Evolutionary conservation across 1,140 invertebrate genomes (phyloP).

Genomic region (Phthorimaea operculella): DNA sequence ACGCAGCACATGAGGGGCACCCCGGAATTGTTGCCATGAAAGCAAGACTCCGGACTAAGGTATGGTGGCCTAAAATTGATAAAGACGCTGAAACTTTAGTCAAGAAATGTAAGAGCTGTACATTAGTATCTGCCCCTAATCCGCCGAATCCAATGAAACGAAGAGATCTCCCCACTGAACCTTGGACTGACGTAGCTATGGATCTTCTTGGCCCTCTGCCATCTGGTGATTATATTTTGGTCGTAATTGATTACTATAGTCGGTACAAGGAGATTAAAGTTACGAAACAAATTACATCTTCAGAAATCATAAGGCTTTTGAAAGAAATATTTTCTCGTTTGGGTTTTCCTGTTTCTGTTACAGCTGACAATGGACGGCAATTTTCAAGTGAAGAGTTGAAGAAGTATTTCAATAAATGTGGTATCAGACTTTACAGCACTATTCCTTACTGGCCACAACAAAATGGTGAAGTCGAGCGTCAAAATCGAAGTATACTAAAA

Average conservation of each 20-base stretch:
- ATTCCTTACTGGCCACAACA: slow-evolving; percentile 26
- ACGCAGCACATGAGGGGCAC: slow-evolving; percentile 40
- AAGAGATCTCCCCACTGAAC: slow-evolving; percentile 16
- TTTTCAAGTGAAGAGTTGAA: slow-evolving; percentile 21
- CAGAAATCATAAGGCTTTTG: slow-evolving; percentile 12
- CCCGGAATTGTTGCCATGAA: slow-evolving; percentile 56
- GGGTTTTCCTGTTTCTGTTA: slow-evolving; percentile 5
- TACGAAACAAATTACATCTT: slow-evolving; percentile 9
- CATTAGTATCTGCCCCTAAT: slow-evolving; percentile 16
- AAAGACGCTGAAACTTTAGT: slow-evolving; percentile 45
- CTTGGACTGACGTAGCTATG: slow-evolving; percentile 12
- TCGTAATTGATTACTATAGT: slow-evolving; percentile 12
- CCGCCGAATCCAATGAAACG: slow-evolving; percentile 15
- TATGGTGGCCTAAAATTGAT: slow-evolving; percentile 57
- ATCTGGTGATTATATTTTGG: slow-evolving; percentile 16
- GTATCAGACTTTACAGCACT: slow-evolving; percentile 20
- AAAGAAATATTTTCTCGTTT: slow-evolving; percentile 16
- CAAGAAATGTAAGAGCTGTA: slow-evolving; percentile 53
- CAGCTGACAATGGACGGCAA: slow-evolving; percentile 21
- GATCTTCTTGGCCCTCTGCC: slow-evolving; percentile 19
- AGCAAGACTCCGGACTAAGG: slow-evolving; percentile 44
- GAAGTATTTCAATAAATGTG: slow-evolving; percentile 16
- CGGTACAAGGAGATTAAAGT: slow-evolving; percentile 12
- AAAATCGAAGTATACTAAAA: slow-evolving; percentile 29
- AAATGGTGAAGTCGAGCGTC: slow-evolving; percentile 35